Percentiles rank a stretch among this genome's conserved stretches.
phyloP scores from a whole-genome alignment of 1,140 invertebrate species.

The Drosophila kikkawai region DNA sequence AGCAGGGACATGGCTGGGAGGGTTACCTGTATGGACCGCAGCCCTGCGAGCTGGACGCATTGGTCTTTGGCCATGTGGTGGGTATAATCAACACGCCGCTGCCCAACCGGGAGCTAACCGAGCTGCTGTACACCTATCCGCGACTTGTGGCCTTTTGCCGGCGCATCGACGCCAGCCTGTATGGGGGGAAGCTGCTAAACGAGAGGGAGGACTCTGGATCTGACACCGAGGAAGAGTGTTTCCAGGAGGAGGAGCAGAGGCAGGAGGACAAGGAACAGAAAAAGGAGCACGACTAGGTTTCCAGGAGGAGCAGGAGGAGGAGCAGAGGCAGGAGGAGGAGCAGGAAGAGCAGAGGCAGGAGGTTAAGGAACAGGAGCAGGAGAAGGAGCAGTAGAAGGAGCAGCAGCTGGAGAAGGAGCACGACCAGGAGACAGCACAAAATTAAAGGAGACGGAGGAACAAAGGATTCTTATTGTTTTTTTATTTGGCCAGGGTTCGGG shows the following conservation, averaged over 20 bases:
- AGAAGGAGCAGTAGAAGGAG: neutral
- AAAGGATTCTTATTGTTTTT: conserved; percentile 56
- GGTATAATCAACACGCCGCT: conserved; percentile 94
- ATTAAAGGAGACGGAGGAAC: conserved; percentile 17
- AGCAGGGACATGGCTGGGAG: conserved; percentile 85
- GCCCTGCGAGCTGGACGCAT: conserved; percentile 95
- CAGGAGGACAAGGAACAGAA: neutral
- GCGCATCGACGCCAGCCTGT: conserved; percentile 26
- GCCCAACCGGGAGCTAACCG: conserved; percentile 84
- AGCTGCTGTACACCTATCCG: conserved; percentile 26
- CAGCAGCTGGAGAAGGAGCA: neutral
- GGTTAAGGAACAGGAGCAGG: neutral
- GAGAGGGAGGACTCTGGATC: neutral
- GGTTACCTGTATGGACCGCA: conserved; percentile 91
- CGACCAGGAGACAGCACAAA: conserved; percentile 4
- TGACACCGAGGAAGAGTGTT: neutral
- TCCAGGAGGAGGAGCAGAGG: neutral
- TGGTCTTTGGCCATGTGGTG: conserved; percentile 97
- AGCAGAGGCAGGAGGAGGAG: neutral
- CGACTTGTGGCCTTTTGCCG: conserved; percentile 13
- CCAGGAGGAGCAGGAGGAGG: neutral
- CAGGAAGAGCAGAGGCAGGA: neutral
- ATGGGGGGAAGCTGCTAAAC: conserved; percentile 15
- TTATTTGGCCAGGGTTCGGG: conserved; percentile 37
- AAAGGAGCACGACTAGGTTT: neutral